Percentiles rank a stretch among this genome's conserved stretches.
Evolutionary conservation across 2,888 invertebrate genomes (phyloP).

Genomic region (Andricus quercusramuli): DNA sequence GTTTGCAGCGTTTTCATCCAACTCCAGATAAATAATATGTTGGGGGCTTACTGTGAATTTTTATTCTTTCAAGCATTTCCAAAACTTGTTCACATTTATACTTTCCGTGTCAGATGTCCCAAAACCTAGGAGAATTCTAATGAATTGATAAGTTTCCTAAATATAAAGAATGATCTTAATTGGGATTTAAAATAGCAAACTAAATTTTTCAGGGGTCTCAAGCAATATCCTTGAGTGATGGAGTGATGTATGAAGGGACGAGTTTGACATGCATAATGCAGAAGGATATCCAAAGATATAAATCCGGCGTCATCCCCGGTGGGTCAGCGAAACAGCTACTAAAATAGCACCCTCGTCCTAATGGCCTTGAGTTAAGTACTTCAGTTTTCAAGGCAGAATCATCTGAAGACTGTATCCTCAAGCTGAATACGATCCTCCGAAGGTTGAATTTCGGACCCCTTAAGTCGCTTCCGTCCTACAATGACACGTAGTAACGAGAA

Average conservation of each 20-base stretch:
- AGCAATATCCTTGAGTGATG: conserved; percentile 14
- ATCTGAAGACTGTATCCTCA: neutral
- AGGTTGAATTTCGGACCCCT: conserved; percentile 26
- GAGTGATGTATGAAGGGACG: neutral
- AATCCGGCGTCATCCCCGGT: neutral
- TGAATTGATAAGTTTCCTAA: too few species aligned
- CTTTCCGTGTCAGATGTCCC: too few species aligned
- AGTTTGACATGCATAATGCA: conserved; percentile 22
- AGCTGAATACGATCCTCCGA: neutral
- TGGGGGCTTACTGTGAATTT: too few species aligned
- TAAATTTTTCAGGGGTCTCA: neutral
- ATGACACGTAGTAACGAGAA: conserved; percentile 11
- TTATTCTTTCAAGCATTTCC: too few species aligned
- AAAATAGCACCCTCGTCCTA: conserved; percentile 17
- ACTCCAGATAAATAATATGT: too few species aligned
- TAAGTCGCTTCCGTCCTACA: conserved; percentile 27
- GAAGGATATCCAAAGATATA: conserved; percentile 25
- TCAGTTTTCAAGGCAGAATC: conserved; percentile 5
- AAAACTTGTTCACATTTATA: too few species aligned
- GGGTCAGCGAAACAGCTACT: conserved; percentile 5
- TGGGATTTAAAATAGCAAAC: neutral
- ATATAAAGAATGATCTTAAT: neutral
- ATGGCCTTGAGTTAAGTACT: conserved; percentile 1
- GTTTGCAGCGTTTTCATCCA: too few species aligned
- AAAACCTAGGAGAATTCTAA: too few species aligned